phyloP scores from a whole-genome alignment of 2,888 invertebrate genomes.

The Standfussiana lucernea region DNA sequence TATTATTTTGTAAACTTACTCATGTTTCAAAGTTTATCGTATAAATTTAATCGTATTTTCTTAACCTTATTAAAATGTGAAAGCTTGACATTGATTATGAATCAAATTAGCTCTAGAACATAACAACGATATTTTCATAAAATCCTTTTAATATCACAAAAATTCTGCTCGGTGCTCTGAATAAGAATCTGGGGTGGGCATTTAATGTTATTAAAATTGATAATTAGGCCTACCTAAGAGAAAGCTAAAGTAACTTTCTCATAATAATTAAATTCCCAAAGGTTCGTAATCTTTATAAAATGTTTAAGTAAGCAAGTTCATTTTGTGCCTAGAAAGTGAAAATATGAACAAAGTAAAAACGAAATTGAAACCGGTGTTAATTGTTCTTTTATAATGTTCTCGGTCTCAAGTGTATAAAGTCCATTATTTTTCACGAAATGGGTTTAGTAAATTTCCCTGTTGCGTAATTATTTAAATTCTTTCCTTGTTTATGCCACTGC shows the following conservation, averaged over 20 bases:
- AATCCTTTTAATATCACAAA: constrained; percentile 19
- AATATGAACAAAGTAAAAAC: constrained; percentile 45
- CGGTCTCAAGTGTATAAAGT: constrained; percentile 41
- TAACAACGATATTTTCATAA: constrained; percentile 17
- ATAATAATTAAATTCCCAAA: constrained; percentile 56
- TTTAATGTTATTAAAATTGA: constrained; percentile 52
- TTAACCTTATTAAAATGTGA: not conserved
- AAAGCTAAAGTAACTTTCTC: constrained; percentile 40
- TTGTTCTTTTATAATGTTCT: constrained; percentile 52
- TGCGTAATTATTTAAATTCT: constrained; percentile 52
- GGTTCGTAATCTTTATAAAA: constrained; percentile 41
- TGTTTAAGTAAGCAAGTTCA: constrained; percentile 39
- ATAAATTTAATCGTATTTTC: constrained; percentile 1
- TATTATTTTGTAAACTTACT: not conserved
- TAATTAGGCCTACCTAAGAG: constrained; percentile 39
- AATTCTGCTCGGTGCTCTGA: constrained; percentile 1
- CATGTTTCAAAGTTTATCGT: too few relatives aligned
- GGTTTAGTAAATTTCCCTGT: constrained; percentile 34
- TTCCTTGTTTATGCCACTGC: constrained; percentile 27
- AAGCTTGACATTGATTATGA: not conserved
- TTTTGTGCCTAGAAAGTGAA: constrained; percentile 41
- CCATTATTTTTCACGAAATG: constrained; percentile 47
- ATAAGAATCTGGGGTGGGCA: constrained; percentile 19
- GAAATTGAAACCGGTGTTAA: constrained; percentile 43
- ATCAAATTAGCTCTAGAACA: constrained; percentile 21